Evolutionary conservation across 2,113 vertebrate species (phyloP).

Genomic region (Lynx canadensis): DNA sequence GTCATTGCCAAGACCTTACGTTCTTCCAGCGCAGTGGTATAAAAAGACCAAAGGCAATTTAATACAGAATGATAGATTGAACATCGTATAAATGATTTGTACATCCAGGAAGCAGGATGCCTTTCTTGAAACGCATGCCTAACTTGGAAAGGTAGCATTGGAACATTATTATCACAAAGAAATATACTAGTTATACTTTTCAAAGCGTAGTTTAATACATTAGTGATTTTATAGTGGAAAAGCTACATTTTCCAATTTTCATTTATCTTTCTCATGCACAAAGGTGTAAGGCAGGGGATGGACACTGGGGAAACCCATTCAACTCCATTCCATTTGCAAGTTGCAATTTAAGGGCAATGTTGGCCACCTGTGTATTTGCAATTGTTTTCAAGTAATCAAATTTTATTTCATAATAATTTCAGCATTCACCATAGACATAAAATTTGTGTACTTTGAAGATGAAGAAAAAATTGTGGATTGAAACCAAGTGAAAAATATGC

Average conservation of each 20-base stretch:
- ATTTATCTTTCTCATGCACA: neutral
- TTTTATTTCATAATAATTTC: neutral
- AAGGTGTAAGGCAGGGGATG: neutral
- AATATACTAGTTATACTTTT: neutral
- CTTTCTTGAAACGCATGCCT: neutral
- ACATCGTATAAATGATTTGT: neutral
- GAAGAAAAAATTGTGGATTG: neutral
- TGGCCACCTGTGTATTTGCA: neutral
- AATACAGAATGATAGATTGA: neutral
- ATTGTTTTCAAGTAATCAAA: constrained; percentile 16
- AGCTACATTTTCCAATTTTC: neutral
- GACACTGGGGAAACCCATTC: neutral
- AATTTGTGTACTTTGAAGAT: neutral
- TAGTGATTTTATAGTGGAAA: neutral
- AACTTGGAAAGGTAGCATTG: neutral
- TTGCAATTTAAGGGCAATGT: neutral
- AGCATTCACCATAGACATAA: neutral
- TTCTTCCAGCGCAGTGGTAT: neutral
- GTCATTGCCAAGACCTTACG: neutral
- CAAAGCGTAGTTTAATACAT: neutral
- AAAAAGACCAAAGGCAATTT: constrained; percentile 1
- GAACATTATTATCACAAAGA: neutral
- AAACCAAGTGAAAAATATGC: neutral
- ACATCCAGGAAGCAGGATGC: neutral
- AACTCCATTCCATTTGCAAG: neutral